Conservation (phyloP, 2,113 vertebrate species). For the Erpornis zantholeuca region DNA sequence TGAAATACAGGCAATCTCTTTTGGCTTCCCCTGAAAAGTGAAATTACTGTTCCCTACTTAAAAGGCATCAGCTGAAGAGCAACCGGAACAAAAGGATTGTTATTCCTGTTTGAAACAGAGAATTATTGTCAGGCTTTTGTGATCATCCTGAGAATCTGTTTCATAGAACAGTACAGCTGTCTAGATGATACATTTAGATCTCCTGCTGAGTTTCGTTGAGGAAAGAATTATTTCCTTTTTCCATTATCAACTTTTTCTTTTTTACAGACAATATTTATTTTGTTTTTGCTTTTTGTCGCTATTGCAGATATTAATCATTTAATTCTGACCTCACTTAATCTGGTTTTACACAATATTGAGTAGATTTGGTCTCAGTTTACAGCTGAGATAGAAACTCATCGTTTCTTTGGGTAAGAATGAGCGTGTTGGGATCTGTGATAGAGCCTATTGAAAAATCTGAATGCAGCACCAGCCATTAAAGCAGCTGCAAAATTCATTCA, state of each 20-base stretch:
- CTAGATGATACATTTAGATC: not conserved
- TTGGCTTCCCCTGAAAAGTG: not conserved
- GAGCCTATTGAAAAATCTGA: not conserved
- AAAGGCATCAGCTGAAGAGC: not conserved
- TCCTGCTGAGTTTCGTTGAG: not conserved
- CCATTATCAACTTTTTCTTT: not conserved
- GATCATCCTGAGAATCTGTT: not conserved
- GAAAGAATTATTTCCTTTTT: not conserved
- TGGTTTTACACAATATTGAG: not conserved
- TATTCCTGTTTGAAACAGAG: not conserved
- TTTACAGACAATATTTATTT: not conserved
- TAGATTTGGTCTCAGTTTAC: not conserved
- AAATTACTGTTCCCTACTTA: not conserved
- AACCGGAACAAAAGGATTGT: not conserved
- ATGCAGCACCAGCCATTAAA: not conserved
- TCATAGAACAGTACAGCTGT: not conserved
- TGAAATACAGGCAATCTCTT: not conserved
- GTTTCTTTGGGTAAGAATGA: not conserved
- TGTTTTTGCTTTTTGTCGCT: not conserved
- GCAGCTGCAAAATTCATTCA: not conserved
- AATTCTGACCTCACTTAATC: not conserved
- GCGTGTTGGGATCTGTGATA: not conserved
- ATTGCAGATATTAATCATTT: not conserved
- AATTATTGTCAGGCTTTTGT: not conserved
- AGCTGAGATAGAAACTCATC: not conserved